Evolutionary conservation across 2,888 invertebrate genomes (phyloP).

Genomic region (Invenusta paracnida): DNA sequence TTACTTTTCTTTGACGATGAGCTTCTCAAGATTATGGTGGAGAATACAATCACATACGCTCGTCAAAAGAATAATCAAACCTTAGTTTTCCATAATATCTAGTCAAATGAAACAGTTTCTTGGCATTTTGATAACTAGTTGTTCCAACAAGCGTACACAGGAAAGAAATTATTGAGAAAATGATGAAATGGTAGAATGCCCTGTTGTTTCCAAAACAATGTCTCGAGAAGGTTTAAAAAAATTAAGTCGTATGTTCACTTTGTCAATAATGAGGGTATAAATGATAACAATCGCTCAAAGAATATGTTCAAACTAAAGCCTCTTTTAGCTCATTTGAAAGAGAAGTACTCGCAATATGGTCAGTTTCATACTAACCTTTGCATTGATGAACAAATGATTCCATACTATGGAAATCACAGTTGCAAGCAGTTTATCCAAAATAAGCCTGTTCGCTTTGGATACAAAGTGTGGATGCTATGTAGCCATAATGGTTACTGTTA

Average conservation of each 20-base stretch:
- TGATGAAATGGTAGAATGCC: neutral
- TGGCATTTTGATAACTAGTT: slow-evolving; percentile 7
- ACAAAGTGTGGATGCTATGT: slow-evolving; percentile 30
- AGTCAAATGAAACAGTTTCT: neutral
- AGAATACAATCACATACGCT: neutral
- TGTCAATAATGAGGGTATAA: neutral
- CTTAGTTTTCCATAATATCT: neutral
- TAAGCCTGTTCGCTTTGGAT: neutral
- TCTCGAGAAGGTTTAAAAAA: neutral
- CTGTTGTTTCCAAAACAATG: neutral
- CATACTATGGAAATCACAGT: slow-evolving; percentile 12
- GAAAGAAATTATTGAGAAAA: slow-evolving; percentile 1
- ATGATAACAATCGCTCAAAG: neutral
- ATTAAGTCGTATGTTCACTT: neutral
- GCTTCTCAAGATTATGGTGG: neutral
- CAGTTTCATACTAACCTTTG: neutral
- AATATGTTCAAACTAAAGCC: slow-evolving; percentile 28
- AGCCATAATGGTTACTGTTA: slow-evolving; percentile 11
- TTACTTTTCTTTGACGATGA: neutral
- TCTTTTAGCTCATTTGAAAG: neutral
- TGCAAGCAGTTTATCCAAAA: slow-evolving; percentile 13
- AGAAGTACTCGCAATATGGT: neutral
- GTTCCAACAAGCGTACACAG: neutral
- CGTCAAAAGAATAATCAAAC: neutral
- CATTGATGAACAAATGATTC: slow-evolving; percentile 14